Conservation (phyloP, 53 echinoderm and acorn worm genomes). For the Echinometra lucunter region DNA sequence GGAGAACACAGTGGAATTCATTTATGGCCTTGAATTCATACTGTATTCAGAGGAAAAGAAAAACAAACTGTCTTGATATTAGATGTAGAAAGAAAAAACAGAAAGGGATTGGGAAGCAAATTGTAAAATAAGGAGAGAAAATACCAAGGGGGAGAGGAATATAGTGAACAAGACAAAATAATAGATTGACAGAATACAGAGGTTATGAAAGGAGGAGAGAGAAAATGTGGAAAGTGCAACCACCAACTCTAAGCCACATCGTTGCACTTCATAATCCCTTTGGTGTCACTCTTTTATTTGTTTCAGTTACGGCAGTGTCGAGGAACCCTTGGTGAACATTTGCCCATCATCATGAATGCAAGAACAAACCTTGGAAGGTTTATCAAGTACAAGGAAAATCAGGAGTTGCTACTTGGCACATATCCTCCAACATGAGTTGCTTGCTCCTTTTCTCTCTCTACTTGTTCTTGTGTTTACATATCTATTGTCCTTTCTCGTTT, state of each 20-base stretch:
- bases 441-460: background rate
- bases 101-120: background rate
- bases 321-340: slow-evolving; percentile 79
- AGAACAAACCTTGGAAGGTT: slow-evolving; percentile 91
- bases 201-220: background rate
- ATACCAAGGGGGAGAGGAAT: background rate
- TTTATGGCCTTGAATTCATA: too few species aligned
- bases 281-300: too few species aligned
- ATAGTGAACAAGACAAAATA: background rate
- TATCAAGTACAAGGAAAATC: slow-evolving; percentile 96
- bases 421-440: slow-evolving; percentile 39
- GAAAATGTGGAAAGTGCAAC: background rate
- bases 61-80: too few species aligned
- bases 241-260: background rate
- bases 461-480: background rate
- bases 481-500: background rate
- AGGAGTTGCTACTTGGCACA: slow-evolving; percentile 49
- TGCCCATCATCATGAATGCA: slow-evolving; percentile 91
- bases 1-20: too few species aligned
- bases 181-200: background rate
- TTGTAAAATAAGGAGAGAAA: background rate
- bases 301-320: slow-evolving; percentile 86
- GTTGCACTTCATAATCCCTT: too few species aligned
- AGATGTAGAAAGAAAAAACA: too few species aligned
- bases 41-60: too few species aligned